These are phyloP conservation scores for Glyphotaelius pellucidus DNA, from an alignment of 2,888 invertebrate genomes.

Conservation along the genomic window DNA sequence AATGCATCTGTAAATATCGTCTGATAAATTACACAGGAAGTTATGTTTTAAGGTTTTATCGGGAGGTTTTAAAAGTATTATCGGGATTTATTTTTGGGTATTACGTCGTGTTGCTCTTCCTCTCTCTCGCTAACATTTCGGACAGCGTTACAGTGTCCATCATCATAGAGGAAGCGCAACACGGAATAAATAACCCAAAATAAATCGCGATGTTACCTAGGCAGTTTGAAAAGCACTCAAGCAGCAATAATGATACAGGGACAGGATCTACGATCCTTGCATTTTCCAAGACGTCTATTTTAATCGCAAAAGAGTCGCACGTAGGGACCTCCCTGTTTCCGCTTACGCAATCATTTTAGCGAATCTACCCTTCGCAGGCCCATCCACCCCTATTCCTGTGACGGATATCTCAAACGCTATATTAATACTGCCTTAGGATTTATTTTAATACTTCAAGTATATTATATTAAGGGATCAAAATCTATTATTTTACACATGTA, in stretches of 20 bases:
- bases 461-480: neutral
- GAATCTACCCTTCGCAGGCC: constrained; percentile 34
- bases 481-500: neutral
- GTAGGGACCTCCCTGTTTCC: constrained; percentile 10
- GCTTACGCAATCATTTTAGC: constrained; percentile 34
- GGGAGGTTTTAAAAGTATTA: too few species aligned
- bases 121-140: too few species aligned
- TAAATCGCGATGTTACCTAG: too few species aligned
- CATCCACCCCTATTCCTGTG: neutral
- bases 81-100: too few species aligned
- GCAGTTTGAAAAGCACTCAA: neutral
- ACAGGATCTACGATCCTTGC: neutral
- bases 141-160: too few species aligned
- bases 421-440: neutral
- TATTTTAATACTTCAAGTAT: neutral
- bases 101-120: too few species aligned
- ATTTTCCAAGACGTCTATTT: constrained; percentile 22
- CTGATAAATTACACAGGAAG: too few species aligned
- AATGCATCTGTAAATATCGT: too few species aligned
- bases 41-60: too few species aligned
- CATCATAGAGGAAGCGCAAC: too few species aligned
- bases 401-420: constrained; percentile 21
- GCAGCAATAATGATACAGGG: neutral
- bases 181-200: too few species aligned
- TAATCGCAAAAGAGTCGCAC: constrained; percentile 34